Base-by-base conservation (phyloP, 2,797 vertebrate genomes). In the Sebastes vulpes region DNA sequence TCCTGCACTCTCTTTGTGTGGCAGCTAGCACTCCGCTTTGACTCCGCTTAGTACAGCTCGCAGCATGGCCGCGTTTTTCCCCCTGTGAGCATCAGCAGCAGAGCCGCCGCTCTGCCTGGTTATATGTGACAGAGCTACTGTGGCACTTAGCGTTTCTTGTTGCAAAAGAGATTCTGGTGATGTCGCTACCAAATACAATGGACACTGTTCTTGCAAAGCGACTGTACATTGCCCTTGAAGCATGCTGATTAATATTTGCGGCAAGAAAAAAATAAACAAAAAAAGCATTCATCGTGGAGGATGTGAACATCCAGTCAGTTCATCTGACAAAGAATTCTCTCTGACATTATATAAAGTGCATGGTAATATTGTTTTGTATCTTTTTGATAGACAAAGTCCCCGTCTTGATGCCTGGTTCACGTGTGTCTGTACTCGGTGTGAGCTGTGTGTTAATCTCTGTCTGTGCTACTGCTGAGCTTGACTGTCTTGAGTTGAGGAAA, bases 21-120 rank as follows among this genome's bases (percentile, higher is more conserved):
- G 96, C 94, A 96, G 96, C 94, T 95, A 93, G 76, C 82, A 78
- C 88, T 88, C 79, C 31, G 81, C 88, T 91, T 87, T 76, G 61
- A 90, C 73, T 73, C 83, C 79, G 81, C 73, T 56, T 53, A 63
- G 67, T 84, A 79, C 88, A 79, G 79, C 83, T 88, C 46, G 56
- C 79, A 88, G 86, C 89, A 88, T 91, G 83, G 82, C 72, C 74
- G 28, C 72, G 71, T 74, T 74, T 59, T 75, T 70, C 66, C 68
- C 75, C 74, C 70, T 9, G 26, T 70, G 74, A 77, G 84, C 77
- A 67, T 86, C 84, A 65, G 67, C 84, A 65, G 67, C 67, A 69
- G 72, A 75, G 69, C 73, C 76, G 9, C 60, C 23, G 63, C 20
- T 69, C 66, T 75, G 72, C 65, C 68, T 46, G 7, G 81, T 77